A percentile compares a stretch with the other conserved stretches of the same genome.
phyloP scores from a whole-genome alignment of 2,113 vertebrate genomes.

The Ibidorhyncha struthersii region DNA sequence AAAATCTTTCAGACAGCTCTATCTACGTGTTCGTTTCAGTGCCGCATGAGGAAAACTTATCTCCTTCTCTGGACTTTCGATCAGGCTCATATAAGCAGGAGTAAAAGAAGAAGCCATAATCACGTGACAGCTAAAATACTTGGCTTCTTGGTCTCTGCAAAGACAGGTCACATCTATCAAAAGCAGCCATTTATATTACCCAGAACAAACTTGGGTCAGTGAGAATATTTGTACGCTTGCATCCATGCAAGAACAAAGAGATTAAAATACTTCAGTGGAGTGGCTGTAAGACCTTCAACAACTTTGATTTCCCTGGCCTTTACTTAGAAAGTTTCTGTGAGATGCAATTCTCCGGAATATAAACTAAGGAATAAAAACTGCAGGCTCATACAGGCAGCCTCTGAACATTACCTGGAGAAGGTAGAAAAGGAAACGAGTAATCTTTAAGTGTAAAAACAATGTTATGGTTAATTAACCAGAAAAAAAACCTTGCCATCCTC shows the following conservation, averaged over 20 bases:
- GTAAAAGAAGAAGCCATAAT: neutral
- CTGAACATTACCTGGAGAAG: neutral
- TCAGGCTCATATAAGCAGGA: neutral
- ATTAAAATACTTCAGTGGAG: neutral
- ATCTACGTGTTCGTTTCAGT: neutral
- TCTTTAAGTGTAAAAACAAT: neutral
- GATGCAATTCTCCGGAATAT: neutral
- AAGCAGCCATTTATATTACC: neutral
- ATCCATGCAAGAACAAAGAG: neutral
- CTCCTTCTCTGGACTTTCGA: neutral
- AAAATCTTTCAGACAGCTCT: neutral
- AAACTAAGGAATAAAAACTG: neutral
- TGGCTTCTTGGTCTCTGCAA: neutral
- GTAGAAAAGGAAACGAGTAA: neutral
- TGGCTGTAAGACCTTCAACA: neutral
- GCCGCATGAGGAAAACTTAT: neutral
- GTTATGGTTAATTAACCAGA: slow-evolving; percentile 12
- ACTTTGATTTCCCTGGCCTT: neutral
- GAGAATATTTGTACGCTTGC: neutral
- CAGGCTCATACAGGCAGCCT: neutral
- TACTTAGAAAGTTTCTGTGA: neutral
- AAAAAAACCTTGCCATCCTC: neutral
- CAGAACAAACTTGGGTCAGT: neutral
- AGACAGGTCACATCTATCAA: slow-evolving; percentile 1
- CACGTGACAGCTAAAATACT: neutral